A percentile compares a stretch with the other conserved stretches of the same genome.
Evolutionary conservation across 2,888 invertebrate genomes (phyloP).

Genomic region (Synanthedon tipuliformis): DNA sequence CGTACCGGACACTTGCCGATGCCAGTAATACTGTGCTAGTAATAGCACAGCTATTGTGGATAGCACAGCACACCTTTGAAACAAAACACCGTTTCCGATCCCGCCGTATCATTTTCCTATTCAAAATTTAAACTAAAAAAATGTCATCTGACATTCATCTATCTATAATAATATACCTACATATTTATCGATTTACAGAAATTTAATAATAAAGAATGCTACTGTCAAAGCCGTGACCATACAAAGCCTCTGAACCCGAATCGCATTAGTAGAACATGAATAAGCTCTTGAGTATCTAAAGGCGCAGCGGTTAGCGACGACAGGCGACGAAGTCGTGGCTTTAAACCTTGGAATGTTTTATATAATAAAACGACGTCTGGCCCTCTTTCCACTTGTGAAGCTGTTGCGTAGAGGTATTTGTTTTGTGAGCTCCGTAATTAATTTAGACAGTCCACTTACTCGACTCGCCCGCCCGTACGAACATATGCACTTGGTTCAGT

Average conservation of each 20-base stretch:
- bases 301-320: constrained; percentile 32
- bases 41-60: constrained; percentile 10
- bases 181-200: constrained; percentile 6
- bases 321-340: constrained; percentile 36
- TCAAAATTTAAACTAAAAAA: not conserved
- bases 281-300: constrained; percentile 55
- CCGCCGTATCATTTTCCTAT: constrained; percentile 5
- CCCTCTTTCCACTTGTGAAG: constrained; percentile 36
- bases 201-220: constrained; percentile 17
- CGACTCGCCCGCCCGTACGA: constrained; percentile 29
- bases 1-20: constrained; percentile 31
- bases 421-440: constrained; percentile 51
- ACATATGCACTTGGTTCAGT: constrained; percentile 38
- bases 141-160: constrained; percentile 7
- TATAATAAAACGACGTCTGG: constrained; percentile 16
- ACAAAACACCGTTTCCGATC: not conserved
- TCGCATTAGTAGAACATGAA: constrained; percentile 57
- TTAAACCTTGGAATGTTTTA: constrained; percentile 27
- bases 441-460: constrained; percentile 59
- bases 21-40: constrained; percentile 12
- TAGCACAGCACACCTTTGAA: not conserved
- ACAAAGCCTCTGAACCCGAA: constrained; percentile 44
- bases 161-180: constrained; percentile 2
- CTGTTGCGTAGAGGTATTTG: constrained; percentile 32
- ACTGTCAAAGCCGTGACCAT: constrained; percentile 30